These are phyloP conservation scores for Scomber scombrus DNA, from an alignment of 2,113 vertebrate species.

Conservation along the genomic window DNA sequence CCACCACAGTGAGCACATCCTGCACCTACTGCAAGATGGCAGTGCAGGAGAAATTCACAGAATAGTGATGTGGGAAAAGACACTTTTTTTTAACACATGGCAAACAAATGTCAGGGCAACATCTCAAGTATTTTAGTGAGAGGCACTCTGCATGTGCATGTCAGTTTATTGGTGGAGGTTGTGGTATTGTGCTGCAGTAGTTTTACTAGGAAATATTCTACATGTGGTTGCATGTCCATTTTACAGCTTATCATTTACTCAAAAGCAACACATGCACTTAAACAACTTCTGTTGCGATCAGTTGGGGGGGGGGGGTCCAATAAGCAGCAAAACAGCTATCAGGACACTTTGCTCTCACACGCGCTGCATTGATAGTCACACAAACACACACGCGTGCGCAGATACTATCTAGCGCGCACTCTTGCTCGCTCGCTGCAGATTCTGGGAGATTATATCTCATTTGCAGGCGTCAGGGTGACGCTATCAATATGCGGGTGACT, in stretches of 20 bases:
- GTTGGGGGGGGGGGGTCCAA: too few species aligned
- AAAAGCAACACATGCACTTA: background rate
- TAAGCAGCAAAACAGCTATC: too few species aligned
- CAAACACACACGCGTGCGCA: too few species aligned
- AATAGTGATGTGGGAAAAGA: constrained; percentile 3
- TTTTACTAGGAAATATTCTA: background rate
- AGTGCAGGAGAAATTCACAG: constrained; percentile 33
- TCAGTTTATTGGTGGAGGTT: constrained; percentile 22
- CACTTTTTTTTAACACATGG: background rate
- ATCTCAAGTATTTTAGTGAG: background rate
- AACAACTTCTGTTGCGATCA: background rate
- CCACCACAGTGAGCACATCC: constrained; percentile 20
- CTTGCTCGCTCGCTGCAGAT: too few species aligned
- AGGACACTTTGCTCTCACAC: too few species aligned
- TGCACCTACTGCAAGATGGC: constrained; percentile 26
- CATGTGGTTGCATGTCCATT: constrained; percentile 10
- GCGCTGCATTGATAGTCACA: too few species aligned
- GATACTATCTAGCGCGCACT: too few species aligned
- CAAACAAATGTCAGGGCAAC: background rate
- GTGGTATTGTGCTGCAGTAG: constrained; percentile 7
- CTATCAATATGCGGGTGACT: too few species aligned
- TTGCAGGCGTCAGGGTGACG: too few species aligned
- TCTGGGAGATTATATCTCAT: too few species aligned
- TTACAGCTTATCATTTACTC: background rate
- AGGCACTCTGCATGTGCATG: background rate